phyloP scores from a whole-genome alignment of 2,888 invertebrate species.

The Protonemura montana region DNA sequence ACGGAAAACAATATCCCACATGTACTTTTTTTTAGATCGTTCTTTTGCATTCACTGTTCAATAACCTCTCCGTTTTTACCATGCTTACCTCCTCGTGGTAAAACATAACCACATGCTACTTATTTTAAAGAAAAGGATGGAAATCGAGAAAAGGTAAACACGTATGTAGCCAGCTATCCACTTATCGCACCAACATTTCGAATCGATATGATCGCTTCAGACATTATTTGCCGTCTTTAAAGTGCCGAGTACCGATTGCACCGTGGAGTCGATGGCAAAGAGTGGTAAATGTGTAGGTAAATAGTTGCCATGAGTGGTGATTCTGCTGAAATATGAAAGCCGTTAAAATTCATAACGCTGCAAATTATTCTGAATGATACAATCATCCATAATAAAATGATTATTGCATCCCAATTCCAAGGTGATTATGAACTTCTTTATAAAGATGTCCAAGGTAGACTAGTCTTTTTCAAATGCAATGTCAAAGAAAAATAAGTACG shows the following conservation, averaged over 20 bases:
- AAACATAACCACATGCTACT: not conserved
- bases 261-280: too few relatives aligned
- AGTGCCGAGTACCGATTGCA: too few relatives aligned
- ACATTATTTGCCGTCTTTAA: too few relatives aligned
- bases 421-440: constrained; percentile 18
- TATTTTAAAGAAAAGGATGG: not conserved
- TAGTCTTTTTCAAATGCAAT: not conserved
- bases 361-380: not conserved
- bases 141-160: not conserved
- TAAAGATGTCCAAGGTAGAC: constrained; percentile 35
- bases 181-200: too few relatives aligned
- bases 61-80: not conserved
- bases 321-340: too few relatives aligned
- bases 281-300: too few relatives aligned
- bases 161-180: too few relatives aligned
- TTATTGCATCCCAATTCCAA: constrained; percentile 18
- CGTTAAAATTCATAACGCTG: not conserved
- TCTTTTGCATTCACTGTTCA: not conserved
- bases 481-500: constrained; percentile 17
- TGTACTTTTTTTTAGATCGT: not conserved
- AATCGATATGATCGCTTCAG: too few relatives aligned
- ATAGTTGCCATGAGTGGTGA: too few relatives aligned
- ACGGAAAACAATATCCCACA: not conserved
- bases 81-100: not conserved
- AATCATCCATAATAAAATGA: not conserved